Evolutionary conservation across 2,113 vertebrate species (phyloP), one percentile per base, ranked within the genome.

Genomic region (Stictonetta naevosa): DNA sequence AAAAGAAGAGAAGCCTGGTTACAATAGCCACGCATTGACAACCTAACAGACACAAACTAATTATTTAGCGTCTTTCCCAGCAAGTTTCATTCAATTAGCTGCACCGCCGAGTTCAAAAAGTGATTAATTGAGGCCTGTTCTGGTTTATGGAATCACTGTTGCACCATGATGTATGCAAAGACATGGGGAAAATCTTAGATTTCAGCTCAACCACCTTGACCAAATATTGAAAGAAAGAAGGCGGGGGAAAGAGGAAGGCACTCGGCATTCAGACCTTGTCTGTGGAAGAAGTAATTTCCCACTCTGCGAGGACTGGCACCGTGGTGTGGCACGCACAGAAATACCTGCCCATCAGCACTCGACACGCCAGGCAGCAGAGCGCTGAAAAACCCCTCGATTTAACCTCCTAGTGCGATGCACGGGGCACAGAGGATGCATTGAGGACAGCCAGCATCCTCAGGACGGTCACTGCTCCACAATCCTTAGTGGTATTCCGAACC

Each of bases 81-180:
- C 50, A 90, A 97, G 78, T 93, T 97, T 90, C 69, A 62, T 96
- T 97, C 96, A 96, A 97, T 97, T 97, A 97, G 64, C 72, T 92
- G 67, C 66, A 90, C 40, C 1, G 12, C 53, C 83, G 53, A 94
- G 93, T 97, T 98, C 94, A 97, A 97, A 97, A 97, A 96, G 95
- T 97, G 95, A 97, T 93, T 96, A 92, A 96, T 59, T 95, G 92
- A 95, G 48, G 68, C 55, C 77, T 87, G 15, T 82, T 95, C 95
- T 50, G 38, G 42, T 86, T 40, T 74, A 84, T 11, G 62, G 79
- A 89, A 96, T 89, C 92, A 75, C 42, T 74, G 71, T 58, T 38
- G 58, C 71, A 75, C 89, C 86, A 6, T 71, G 92, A 96, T 89
- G 64, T 29, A 88, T 34, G 81, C 63, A 90, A 86, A 97, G 90